Evolutionary conservation across 2,888 invertebrate genomes (phyloP), one percentile per base, ranked within the genome.

Genomic region (Limenitis camilla): DNA sequence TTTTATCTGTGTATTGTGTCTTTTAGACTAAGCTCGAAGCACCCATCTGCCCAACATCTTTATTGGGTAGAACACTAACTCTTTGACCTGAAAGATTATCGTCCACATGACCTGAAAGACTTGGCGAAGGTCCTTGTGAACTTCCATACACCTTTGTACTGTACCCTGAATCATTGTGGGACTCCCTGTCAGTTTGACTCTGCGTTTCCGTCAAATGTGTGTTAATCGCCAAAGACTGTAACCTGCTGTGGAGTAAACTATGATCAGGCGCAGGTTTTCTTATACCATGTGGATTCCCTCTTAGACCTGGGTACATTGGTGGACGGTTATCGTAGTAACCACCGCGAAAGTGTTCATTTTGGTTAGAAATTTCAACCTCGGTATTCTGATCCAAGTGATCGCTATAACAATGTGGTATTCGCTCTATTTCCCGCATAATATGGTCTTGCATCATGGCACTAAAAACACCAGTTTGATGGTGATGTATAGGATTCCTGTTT

Each of bases 111-210:
- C 91, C 91, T 33, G 92, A 92, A 43, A 93, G 83, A 71, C 92
- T 92, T 2, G 93, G 93, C n/a, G 93, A 93, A 30, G 93, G 92
- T 0, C 93, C 93, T 67, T 93, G 92, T 6, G 93, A 92, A 61
- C 93, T 93, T 0, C 93, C 93, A 61, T 93, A 94, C 62, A 94
- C 92, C 68, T 94, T 92, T 36, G 94, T 94, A 65, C 94, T 94
- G 74, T 95, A 95, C 1, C 95, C 95, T 0, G 95, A 95, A 77
- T 96, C 95, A 61, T 94, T 94, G 71, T 93, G 94, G 0, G 91
- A 91, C 65, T 92, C 92, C 48, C 91, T 76, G 62, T 91, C 91
- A 1, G 88, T 69, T 62, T 88, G 88, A 61, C 86, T 85, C 52
- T 88, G 88, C 0, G 78, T 79, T 54, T 88, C 88, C 2, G 85